Evolutionary conservation across 2,797 vertebrate genomes (phyloP), one percentile per base, ranked within the genome.

Genomic region (Pangasius djambal): DNA sequence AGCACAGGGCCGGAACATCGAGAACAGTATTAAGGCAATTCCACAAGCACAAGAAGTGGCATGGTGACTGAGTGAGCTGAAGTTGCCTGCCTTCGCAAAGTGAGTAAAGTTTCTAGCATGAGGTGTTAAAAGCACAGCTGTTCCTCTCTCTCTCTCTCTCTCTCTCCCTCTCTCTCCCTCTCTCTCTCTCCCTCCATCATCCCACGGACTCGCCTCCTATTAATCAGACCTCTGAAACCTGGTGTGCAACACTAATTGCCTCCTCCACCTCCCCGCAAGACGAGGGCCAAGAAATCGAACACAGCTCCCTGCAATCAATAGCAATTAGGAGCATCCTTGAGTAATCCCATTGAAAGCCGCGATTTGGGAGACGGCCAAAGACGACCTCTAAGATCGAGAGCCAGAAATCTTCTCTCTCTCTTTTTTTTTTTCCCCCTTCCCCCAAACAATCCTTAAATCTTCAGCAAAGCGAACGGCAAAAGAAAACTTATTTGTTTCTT

Each of bases 271-370:
- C 95, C 94, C 94, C 93, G 89, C 93, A 94, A 95, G 96, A 95
- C 94, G 94, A 94, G 97, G 95, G 95, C 97, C 96, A 97, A 96
- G 96, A 96, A 97, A 98, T 98, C 98, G 97, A 97, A 97, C 97
- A 97, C 97, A 96, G 97, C 97, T 96, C 97, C 96, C 95, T 89
- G 90, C 96, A 97, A 98, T 98, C 97, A 91, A 98, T 98, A 98
- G 97, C 97, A 98, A 98, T 99, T 99, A 98, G 97, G 97, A 95
- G 95, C 96, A 95, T 97, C 96, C 96, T 96, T 93, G 92, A 96
- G 97, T 98, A 98, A 99, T 98, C 97, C 97, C 94, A 94, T 91
- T 97, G 97, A 98, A 97, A 97, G 96, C 93, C 93, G 95, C 89
- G 86, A 96, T 95, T 96, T 96, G 96, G 95, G 95, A 95, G 95